Conservation (phyloP, 2,888 invertebrate genomes). For the Lasioglossum morio region DNA sequence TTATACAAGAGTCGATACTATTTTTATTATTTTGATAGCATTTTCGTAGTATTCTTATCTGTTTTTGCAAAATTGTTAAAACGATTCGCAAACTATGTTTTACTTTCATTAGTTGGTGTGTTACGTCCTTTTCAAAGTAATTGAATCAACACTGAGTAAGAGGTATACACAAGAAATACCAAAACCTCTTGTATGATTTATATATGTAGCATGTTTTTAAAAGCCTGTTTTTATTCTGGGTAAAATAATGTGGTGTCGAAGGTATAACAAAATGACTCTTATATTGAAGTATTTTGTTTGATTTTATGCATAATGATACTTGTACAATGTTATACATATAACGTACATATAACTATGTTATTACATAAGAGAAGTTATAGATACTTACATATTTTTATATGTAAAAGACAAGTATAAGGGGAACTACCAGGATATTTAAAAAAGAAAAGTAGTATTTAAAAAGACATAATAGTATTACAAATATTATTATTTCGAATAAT, state of each 20-base stretch:
- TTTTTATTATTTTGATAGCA: slow-evolving; percentile 11
- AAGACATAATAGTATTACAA: not conserved
- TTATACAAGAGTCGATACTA: slow-evolving; percentile 15
- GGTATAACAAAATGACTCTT: slow-evolving; percentile 13
- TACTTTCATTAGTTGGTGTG: slow-evolving; percentile 55
- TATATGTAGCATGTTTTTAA: slow-evolving; percentile 60
- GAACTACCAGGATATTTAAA: not conserved
- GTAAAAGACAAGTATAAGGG: not conserved
- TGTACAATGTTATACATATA: slow-evolving; percentile 7
- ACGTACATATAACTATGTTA: not conserved
- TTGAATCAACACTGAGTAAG: slow-evolving; percentile 44
- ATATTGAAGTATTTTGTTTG: slow-evolving; percentile 7
- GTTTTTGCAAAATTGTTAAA: slow-evolving; percentile 45
- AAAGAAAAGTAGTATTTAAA: not conserved
- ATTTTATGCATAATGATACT: slow-evolving; percentile 13
- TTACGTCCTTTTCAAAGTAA: slow-evolving; percentile 55
- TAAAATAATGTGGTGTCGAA: slow-evolving; percentile 53
- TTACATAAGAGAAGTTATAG: not conserved
- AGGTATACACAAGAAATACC: slow-evolving; percentile 47
- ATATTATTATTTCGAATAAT: not conserved
- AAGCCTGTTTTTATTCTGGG: slow-evolving; percentile 48
- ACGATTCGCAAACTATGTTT: slow-evolving; percentile 56
- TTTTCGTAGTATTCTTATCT: slow-evolving; percentile 16
- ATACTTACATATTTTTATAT: not conserved
- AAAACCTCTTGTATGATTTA: slow-evolving; percentile 53